Base-by-base conservation (phyloP, 1,140 invertebrate species). In the Bradysia coprophila region DNA sequence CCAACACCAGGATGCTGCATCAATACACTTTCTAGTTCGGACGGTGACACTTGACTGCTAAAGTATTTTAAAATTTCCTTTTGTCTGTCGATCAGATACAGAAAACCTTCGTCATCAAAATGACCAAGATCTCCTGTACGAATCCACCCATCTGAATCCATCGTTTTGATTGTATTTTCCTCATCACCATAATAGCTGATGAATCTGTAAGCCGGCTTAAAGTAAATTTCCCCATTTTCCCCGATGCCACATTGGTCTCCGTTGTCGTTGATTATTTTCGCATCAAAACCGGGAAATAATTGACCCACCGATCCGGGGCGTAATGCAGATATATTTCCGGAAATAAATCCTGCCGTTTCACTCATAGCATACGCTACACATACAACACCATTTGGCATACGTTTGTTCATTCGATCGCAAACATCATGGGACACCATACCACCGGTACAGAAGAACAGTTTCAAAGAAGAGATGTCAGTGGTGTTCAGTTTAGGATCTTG, bases 41-140 rank as follows among this genome's bases (percentile, higher is more conserved):
- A 46, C 38, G 58, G 58, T 34, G 51, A 57, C 42, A 63, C 61
- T 32, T 64, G 61, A 23, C 51, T 51, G n/a, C 59, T 61, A 13
- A 52, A 47, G 38, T 59, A 63, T 42, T 62, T 59, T 19, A 72
- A 59, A 10, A 69, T 55, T 49, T 81, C 75, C 46, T 75, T 76
- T 10, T 73, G 57, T 20, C 79, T 54, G 45, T 78, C 76, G 2
- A 72, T 63, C 43, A 78, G 65, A 44, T 61, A 66, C 38, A 71
- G 45, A 39, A 56, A 58, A 13, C 66, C 68, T 31, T 73, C 55
- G 23, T 67, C 56, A 44, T 78, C 69, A 34, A 68, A 62, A 43
- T 67, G 68, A 21, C 71, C 77, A 46, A 79, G 59, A 55, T 81
- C 79, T 21, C 77, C 78, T 21, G 77, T 78, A 40, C 70, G 64